A percentile compares a stretch with the other conserved stretches of the same genome.
These are phyloP conservation scores for Gouania willdenowi DNA, from an alignment of 2,797 vertebrate species.

Conservation along the genomic window DNA sequence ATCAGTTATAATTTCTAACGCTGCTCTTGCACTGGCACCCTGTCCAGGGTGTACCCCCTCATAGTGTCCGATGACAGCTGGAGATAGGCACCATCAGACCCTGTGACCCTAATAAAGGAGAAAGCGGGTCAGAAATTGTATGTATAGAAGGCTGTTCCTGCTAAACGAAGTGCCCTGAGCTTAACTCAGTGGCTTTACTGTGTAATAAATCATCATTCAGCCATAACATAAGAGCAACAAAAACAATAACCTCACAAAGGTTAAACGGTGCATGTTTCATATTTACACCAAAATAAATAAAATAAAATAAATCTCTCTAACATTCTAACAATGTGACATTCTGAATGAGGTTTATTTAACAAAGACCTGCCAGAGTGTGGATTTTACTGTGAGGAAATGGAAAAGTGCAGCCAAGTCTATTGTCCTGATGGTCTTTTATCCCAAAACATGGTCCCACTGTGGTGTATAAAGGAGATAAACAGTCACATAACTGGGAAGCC, in stretches of 20 bases:
- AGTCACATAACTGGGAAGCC: constrained; percentile 64
- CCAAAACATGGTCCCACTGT: constrained; percentile 52
- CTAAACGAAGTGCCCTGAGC: constrained; percentile 14
- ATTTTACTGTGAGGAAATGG: constrained; percentile 40
- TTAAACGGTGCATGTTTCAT: constrained; percentile 30
- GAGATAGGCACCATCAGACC: too few relatives aligned
- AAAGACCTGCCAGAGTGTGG: constrained; percentile 28
- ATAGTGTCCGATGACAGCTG: too few relatives aligned
- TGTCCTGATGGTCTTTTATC: constrained; percentile 54
- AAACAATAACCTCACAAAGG: constrained; percentile 27
- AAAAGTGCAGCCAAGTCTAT: constrained; percentile 55
- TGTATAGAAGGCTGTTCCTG: background rate
- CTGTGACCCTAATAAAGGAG: too few relatives aligned
- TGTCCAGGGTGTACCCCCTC: too few relatives aligned
- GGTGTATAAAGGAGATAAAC: constrained; percentile 59
- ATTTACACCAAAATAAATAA: constrained; percentile 34
- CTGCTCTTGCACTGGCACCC: too few relatives aligned
- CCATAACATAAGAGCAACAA: constrained; percentile 31
- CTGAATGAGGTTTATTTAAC: constrained; percentile 39
- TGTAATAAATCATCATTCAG: constrained; percentile 29
- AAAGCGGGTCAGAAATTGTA: too few relatives aligned
- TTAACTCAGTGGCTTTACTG: constrained; percentile 15
- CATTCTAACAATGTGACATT: constrained; percentile 26
- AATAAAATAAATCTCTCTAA: constrained; percentile 23
- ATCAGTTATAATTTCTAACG: too few relatives aligned